Conservation (phyloP, 2,113 vertebrate genomes). For the Smithornis capensis region DNA sequence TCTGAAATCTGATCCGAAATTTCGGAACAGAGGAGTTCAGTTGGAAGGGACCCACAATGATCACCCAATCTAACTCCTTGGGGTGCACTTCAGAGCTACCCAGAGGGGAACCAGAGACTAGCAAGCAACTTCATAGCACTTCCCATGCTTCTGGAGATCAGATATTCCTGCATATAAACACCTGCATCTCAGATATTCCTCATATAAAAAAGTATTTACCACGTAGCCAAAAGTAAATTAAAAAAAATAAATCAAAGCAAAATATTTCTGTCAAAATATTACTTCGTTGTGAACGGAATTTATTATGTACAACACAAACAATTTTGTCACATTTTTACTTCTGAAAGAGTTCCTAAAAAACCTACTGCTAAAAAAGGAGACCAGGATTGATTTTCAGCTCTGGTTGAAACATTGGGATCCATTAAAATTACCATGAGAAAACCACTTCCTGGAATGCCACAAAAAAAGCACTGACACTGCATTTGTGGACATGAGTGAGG, state of each 20-base stretch:
- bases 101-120: not conserved
- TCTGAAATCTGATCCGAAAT: not conserved
- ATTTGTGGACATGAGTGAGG: not conserved
- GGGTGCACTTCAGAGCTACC: not conserved
- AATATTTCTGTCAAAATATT: not conserved
- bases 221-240: not conserved
- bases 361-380: not conserved
- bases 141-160: not conserved
- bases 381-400: not conserved
- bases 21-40: not conserved
- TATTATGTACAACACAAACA: not conserved
- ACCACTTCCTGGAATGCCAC: not conserved
- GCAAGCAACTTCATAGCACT: not conserved
- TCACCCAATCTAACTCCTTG: not conserved
- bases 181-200: not conserved
- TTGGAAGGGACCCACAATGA: accelerated
- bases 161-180: too few species aligned
- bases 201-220: not conserved
- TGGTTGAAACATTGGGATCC: not conserved
- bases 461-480: not conserved
- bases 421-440: not conserved
- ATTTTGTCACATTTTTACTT: not conserved
- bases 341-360: not conserved
- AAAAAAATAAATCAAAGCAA: not conserved
- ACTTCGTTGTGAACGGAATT: not conserved